phyloP scores from a whole-genome alignment of 2,888 invertebrate genomes.

The Spodoptera littoralis region DNA sequence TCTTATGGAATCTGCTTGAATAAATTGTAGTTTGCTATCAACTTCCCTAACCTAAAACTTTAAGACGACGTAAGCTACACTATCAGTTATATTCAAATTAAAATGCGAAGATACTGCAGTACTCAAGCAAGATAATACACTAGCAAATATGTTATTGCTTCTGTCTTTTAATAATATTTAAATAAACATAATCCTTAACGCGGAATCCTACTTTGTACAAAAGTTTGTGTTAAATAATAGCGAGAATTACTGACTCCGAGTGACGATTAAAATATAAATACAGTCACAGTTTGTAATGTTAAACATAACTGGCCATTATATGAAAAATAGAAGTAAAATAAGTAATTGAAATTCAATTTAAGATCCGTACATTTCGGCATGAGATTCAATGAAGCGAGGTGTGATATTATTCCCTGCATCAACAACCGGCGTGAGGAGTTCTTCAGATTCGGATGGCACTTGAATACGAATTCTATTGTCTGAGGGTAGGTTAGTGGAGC shows the following conservation, averaged over 20 bases:
- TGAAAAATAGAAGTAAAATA: conserved; percentile 8
- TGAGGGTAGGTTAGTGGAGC: conserved; percentile 86
- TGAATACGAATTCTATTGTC: conserved; percentile 93
- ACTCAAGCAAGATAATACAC: conserved; percentile 26
- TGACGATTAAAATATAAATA: conserved; percentile 28
- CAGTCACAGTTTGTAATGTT: conserved; percentile 8
- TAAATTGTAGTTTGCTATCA: conserved; percentile 12
- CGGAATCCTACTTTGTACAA: conserved; percentile 49
- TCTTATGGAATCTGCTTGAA: neutral
- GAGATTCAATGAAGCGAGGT: conserved; percentile 79
- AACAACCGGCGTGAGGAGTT: conserved; percentile 90
- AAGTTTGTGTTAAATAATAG: conserved; percentile 44
- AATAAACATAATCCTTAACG: conserved; percentile 35
- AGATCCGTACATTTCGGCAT: conserved; percentile 81
- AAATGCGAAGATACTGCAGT: conserved; percentile 41
- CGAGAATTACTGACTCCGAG: conserved; percentile 28
- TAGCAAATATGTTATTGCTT: conserved; percentile 25
- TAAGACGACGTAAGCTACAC: conserved; percentile 8
- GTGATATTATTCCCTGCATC: conserved; percentile 88
- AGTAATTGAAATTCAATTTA: conserved; percentile 66
- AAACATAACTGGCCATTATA: conserved; percentile 49
- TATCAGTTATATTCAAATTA: conserved; percentile 24
- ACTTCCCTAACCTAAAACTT: conserved; percentile 28
- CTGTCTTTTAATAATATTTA: conserved; percentile 28
- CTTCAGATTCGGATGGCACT: conserved; percentile 91